Evolutionary conservation across 2,888 invertebrate species (phyloP), one percentile per base, ranked within the genome.

Genomic region (Acrobeloides nanus): DNA sequence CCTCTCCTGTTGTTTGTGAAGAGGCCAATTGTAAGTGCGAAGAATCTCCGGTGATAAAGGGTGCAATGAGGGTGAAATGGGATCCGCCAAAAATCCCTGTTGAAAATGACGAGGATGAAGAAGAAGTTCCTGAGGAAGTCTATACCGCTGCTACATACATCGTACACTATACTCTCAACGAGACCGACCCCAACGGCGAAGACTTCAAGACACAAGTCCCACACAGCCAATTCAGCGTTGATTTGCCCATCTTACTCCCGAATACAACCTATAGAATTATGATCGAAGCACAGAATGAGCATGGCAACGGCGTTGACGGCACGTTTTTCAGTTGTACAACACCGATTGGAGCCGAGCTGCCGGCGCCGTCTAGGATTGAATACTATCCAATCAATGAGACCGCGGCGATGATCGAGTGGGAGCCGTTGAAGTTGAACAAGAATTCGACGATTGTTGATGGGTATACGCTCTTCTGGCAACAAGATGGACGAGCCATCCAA

Each of bases 141-240:
- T 18, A 20, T 4, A 37, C 38, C 4, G 53, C 35, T 15, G 31
- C 27, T 20, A 35, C 37, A 24, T 51, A 53, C 31, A 18, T 34
- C 18, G 39, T 51, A 23, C 51, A 51, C 37, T 53, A 51, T 38
- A 53, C 43, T n/a, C 20, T 53, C 31, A 32, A 53, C n/a, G 44
- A 53, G 23, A 42, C 38, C 17, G 52, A 50, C 25, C 27, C 53
- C 15, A n/a, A 3, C 15, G 24, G 26, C 20, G 39, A 47, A 31
- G 46, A 46, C 10, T 31, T 26, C 40, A 43, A 47, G 23, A 43
- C 34, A 43, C 44, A 18, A 24, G 46, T 25, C 27, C 33, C 33
- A 5, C 32, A 2, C 18, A 15, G 27, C n/a, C 27, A 12, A 37
- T 25, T 39, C n/a, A 4, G 1, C 39, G 20, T 10, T n/a, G 12